A percentile compares a stretch with the other conserved stretches of the same genome.
Evolutionary conservation across 2,888 invertebrate species (phyloP).

Genomic region (Tridacna crocea): DNA sequence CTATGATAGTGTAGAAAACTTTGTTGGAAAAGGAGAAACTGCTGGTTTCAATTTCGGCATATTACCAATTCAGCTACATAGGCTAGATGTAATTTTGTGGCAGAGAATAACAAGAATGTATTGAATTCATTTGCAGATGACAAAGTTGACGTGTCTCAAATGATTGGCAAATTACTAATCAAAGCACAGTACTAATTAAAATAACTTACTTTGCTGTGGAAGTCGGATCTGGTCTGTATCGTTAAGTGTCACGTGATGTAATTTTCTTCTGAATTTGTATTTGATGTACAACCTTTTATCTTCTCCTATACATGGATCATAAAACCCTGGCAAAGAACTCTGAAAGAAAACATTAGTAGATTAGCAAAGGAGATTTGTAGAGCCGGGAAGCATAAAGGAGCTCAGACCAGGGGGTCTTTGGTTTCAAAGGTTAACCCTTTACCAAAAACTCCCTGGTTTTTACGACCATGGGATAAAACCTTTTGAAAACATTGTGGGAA

Average conservation of each 20-base stretch:
- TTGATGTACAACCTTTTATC: conserved; percentile 94
- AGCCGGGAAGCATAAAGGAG: background rate
- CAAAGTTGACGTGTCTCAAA: too few species aligned
- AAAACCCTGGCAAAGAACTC: conserved; percentile 98
- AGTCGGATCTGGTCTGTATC: conserved; percentile 93
- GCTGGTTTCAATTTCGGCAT: too few species aligned
- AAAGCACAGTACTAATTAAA: too few species aligned
- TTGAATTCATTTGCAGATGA: too few species aligned
- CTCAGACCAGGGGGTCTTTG: too few species aligned
- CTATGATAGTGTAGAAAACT: too few species aligned
- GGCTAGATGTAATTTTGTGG: too few species aligned
- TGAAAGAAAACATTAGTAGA: conserved; percentile 87
- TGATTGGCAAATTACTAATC: too few species aligned
- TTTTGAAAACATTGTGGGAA: background rate
- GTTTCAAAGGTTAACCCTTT: background rate
- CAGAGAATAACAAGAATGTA: too few species aligned
- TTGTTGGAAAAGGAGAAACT: too few species aligned
- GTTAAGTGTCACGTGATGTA: conserved; percentile 91
- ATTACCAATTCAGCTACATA: too few species aligned
- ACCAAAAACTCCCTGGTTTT: background rate
- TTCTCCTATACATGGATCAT: conserved; percentile 96
- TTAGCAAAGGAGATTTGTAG: background rate
- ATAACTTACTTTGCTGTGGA: conserved; percentile 89
- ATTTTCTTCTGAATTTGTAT: conserved; percentile 92
- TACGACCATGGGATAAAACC: background rate